Percentiles rank a stretch among this genome's conserved stretches.
Evolutionary conservation across 2,797 vertebrate species (phyloP).

Genomic region (Rhinichthys osculus): DNA sequence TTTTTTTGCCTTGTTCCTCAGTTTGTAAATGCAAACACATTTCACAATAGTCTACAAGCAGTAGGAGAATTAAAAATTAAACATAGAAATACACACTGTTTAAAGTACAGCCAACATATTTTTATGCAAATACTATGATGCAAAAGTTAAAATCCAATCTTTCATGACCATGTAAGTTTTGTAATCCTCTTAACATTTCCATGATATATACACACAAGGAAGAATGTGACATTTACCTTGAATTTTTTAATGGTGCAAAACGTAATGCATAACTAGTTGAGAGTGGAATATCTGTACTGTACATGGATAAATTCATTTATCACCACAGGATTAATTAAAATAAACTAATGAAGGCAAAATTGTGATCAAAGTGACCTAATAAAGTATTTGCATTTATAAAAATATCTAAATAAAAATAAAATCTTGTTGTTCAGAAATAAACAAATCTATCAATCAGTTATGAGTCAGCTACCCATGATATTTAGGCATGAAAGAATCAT

Average conservation of each 20-base stretch:
- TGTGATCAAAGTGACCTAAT: neutral
- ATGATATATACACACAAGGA: neutral
- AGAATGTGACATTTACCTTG: neutral
- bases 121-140: neutral
- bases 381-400: no score
- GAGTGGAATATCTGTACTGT: neutral
- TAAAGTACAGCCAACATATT: neutral
- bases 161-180: neutral
- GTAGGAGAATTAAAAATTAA: neutral
- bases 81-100: neutral
- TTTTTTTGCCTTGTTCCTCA: neutral
- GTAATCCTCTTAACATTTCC: neutral
- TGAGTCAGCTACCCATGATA: neutral
- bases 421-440: neutral
- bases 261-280: neutral
- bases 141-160: neutral
- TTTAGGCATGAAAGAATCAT: neutral
- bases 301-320: neutral
- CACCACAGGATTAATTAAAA: neutral
- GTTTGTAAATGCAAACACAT: neutral
- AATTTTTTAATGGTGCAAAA: neutral
- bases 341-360: neutral
- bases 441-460: neutral
- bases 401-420: no score
- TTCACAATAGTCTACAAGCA: neutral